Evolutionary conservation across 2,888 invertebrate species (phyloP).

Genomic region (Apotomis turbidana): DNA sequence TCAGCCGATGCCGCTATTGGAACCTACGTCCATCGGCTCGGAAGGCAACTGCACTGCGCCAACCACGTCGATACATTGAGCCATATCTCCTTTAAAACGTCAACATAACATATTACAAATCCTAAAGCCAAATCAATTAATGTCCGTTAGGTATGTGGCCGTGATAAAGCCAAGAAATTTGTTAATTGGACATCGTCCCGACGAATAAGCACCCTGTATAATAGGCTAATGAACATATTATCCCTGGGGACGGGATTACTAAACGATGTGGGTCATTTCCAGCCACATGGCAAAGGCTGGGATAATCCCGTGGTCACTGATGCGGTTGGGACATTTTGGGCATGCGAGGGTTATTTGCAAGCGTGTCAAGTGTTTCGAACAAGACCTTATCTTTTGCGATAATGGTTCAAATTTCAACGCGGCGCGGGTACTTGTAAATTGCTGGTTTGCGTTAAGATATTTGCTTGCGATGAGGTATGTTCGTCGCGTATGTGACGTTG

Average conservation of each 20-base stretch:
- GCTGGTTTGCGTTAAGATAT: background rate
- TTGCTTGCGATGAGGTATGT: too few species aligned
- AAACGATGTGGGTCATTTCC: constrained; percentile 1
- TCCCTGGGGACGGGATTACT: background rate
- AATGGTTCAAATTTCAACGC: background rate
- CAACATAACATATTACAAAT: too few species aligned
- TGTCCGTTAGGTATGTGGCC: too few species aligned
- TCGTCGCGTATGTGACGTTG: too few species aligned
- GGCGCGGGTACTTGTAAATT: background rate
- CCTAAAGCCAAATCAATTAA: too few species aligned
- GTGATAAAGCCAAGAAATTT: too few species aligned
- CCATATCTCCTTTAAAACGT: too few species aligned
- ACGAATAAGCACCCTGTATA: background rate
- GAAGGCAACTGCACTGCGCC: too few species aligned
- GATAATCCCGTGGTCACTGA: constrained; percentile 1
- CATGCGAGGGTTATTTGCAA: background rate
- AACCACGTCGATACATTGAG: too few species aligned
- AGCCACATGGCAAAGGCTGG: background rate
- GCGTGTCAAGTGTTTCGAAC: background rate
- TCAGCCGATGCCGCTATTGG: too few species aligned
- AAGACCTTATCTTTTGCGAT: too few species aligned
- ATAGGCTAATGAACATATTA: background rate
- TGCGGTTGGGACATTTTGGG: background rate
- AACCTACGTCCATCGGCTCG: too few species aligned
- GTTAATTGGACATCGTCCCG: background rate